These are phyloP conservation scores for Campoletis sonorensis DNA, from an alignment of 1,140 invertebrate genomes.

Conservation along the genomic window DNA sequence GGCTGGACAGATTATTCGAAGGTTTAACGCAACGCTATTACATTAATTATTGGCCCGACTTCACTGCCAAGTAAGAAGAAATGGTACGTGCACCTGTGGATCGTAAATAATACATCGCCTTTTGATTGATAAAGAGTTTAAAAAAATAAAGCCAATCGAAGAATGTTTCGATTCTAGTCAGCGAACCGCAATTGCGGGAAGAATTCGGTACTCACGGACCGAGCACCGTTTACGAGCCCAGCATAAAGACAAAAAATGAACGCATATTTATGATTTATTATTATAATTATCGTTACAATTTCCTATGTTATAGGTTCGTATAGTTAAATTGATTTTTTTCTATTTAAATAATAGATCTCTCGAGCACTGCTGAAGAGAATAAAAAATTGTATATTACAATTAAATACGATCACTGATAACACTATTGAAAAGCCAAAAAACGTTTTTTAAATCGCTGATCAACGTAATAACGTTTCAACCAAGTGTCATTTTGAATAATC, in stretches of 20 bases:
- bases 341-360: not conserved
- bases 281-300: conserved; percentile 28
- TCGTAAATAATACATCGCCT: conserved; percentile 39
- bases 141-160: conserved; percentile 24
- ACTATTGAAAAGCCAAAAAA: not conserved
- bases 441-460: not conserved
- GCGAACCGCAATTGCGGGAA: conserved; percentile 37
- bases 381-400: not conserved
- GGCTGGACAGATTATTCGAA: conserved; percentile 97
- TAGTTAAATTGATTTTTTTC: conserved; percentile 36
- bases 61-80: conserved; percentile 80
- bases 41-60: conserved; percentile 98
- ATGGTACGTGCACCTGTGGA: conserved; percentile 16
- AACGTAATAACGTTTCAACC: not conserved
- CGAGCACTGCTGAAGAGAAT: conserved; percentile 38
- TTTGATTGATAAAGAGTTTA: conserved; percentile 18
- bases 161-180: conserved; percentile 53
- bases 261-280: conserved; percentile 14
- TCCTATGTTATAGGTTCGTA: conserved; percentile 39
- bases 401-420: not conserved
- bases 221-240: conserved; percentile 1
- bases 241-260: conserved; percentile 49
- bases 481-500: not conserved
- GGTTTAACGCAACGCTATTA: conserved; percentile 96
- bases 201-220: conserved; percentile 15